Evolutionary conservation across 2,797 vertebrate genomes (phyloP).

Genomic region (Tragelaphus eurycerus): DNA sequence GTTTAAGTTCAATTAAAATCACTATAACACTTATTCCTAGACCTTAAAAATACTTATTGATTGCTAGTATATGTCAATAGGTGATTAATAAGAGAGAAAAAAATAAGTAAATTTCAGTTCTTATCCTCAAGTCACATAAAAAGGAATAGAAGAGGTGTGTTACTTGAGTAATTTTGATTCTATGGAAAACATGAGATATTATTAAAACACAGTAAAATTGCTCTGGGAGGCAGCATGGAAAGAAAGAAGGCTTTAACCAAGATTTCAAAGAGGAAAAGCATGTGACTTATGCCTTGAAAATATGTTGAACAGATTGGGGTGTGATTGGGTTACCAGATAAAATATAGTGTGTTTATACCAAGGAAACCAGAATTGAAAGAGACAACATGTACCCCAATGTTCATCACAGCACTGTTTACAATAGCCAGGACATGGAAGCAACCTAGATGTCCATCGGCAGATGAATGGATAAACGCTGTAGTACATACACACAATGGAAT

Average conservation of each 20-base stretch:
- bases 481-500: not conserved
- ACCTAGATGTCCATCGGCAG: not conserved
- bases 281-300: not conserved
- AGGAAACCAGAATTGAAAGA: not conserved
- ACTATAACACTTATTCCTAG: not conserved
- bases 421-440: not conserved
- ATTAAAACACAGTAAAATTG: not conserved
- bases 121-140: not conserved
- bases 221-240: not conserved
- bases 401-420: not conserved
- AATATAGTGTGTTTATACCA: not conserved
- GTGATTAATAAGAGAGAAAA: not conserved
- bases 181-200: not conserved
- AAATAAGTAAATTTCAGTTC: not conserved
- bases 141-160: not conserved
- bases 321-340: not conserved
- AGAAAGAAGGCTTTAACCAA: not conserved
- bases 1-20: not conserved
- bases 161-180: not conserved
- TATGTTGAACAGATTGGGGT: not conserved
- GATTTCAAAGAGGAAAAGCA: not conserved
- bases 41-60: not conserved
- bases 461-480: not conserved
- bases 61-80: not conserved
- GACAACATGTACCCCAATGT: not conserved